Percentiles rank a stretch among this genome's conserved stretches.
phyloP scores from a whole-genome alignment of 2,113 vertebrate species.

The Pseudorhombus dupliciocellatus region DNA sequence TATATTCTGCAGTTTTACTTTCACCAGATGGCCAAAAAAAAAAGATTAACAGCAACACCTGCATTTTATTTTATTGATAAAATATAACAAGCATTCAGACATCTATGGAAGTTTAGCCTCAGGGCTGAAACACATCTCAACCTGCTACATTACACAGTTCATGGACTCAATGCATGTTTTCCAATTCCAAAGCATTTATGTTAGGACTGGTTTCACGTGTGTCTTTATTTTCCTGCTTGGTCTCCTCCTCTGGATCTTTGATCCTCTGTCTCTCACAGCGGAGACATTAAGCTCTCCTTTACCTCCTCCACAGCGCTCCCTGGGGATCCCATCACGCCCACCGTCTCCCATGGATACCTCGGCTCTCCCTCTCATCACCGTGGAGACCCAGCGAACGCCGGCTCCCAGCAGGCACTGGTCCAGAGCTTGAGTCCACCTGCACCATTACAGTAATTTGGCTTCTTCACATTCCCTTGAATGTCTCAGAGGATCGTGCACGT shows the following conservation, averaged over 20 bases:
- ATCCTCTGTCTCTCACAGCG: slow-evolving; percentile 9
- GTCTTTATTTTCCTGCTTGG: background rate
- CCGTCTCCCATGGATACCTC: slow-evolving; percentile 66
- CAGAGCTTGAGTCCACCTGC: slow-evolving; percentile 26
- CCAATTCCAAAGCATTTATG: background rate
- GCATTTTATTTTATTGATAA: background rate
- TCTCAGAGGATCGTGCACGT: slow-evolving; percentile 20
- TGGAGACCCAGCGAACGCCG: slow-evolving; percentile 60
- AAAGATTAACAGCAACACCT: background rate
- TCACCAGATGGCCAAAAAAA: background rate
- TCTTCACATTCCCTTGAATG: slow-evolving; percentile 35
- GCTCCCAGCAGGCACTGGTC: slow-evolving; percentile 44
- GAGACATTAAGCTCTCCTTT: slow-evolving; percentile 45
- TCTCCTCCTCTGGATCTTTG: slow-evolving; percentile 23
- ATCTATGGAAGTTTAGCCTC: slow-evolving; percentile 1
- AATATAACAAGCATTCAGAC: background rate
- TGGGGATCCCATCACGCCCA: slow-evolving; percentile 61
- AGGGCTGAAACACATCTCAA: background rate
- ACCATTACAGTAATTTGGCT: slow-evolving; percentile 46
- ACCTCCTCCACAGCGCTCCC: slow-evolving; percentile 62
- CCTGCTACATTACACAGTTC: background rate
- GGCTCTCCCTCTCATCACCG: slow-evolving; percentile 64
- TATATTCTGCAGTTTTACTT: background rate
- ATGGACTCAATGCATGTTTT: no score
- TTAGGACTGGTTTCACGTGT: background rate